Conservation (phyloP, 2,797 vertebrate species). For the Scomberomorus guttatus region DNA sequence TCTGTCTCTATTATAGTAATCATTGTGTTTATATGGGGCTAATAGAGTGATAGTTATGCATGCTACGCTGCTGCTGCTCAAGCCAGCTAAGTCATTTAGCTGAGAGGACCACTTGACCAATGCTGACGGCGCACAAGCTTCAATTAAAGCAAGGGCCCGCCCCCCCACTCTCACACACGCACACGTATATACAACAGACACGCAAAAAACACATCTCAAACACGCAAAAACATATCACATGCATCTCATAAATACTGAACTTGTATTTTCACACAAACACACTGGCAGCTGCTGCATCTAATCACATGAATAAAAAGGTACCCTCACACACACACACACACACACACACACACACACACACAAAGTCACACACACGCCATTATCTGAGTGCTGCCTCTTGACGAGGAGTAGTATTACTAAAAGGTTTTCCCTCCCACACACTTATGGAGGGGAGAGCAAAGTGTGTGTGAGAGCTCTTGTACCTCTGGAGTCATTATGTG, state of each 20-base stretch:
- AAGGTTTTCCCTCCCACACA: slow-evolving; percentile 74
- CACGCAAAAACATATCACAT: background rate
- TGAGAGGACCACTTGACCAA: slow-evolving; percentile 77
- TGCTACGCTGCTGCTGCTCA: slow-evolving; percentile 31
- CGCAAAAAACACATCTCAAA: background rate
- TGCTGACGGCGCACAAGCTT: slow-evolving; percentile 62
- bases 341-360: background rate
- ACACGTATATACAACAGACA: background rate
- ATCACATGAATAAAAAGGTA: slow-evolving; percentile 35
- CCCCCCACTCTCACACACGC: background rate
- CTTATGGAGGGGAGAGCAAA: slow-evolving; percentile 45
- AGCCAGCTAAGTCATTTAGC: slow-evolving; percentile 64
- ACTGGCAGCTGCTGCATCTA: slow-evolving; percentile 19
- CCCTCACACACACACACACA: background rate
- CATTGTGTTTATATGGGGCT: slow-evolving; percentile 53
- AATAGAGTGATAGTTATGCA: slow-evolving; percentile 65
- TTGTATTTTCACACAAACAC: slow-evolving; percentile 10
- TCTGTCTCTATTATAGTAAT: slow-evolving; percentile 51
- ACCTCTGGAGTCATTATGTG: slow-evolving; percentile 58
- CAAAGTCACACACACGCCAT: slow-evolving; percentile 5
- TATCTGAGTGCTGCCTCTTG: slow-evolving; percentile 62
- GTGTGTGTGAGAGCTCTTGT: slow-evolving; percentile 61
- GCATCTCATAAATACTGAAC: background rate
- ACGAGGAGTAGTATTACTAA: slow-evolving; percentile 63
- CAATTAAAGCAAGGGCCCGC: slow-evolving; percentile 60